These are phyloP conservation scores for Andinoacara biseriatus DNA, from an alignment of 2,113 vertebrate genomes.

Conservation along the genomic window DNA sequence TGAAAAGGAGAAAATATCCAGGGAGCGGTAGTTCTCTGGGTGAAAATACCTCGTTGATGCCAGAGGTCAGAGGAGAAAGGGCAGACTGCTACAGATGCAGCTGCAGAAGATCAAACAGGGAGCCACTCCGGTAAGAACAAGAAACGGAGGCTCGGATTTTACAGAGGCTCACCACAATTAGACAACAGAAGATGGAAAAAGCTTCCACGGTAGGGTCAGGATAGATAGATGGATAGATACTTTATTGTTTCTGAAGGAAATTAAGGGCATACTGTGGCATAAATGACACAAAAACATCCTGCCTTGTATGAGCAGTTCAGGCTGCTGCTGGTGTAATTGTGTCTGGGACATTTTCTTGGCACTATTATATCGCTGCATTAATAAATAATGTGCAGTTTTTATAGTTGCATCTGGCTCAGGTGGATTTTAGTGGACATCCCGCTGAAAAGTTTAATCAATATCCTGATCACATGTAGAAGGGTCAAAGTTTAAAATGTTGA, in stretches of 20 bases:
- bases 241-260: too few relatives aligned
- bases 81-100: neutral
- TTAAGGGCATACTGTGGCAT: too few relatives aligned
- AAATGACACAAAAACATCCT: neutral
- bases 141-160: neutral
- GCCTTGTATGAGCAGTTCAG: neutral
- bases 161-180: neutral
- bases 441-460: neutral
- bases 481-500: neutral
- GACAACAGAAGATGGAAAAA: neutral
- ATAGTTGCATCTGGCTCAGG: neutral
- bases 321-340: neutral
- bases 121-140: neutral
- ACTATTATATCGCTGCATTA: neutral
- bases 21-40: neutral
- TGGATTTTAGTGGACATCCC: too few relatives aligned
- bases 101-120: too few relatives aligned
- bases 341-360: neutral
- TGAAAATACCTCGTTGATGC: neutral
- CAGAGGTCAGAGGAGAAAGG: neutral
- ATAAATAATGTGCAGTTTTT: neutral
- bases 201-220: too few relatives aligned
- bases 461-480: neutral
- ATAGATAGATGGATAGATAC: too few relatives aligned
- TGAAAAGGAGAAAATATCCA: neutral